These are phyloP conservation scores for Imbricaverruca yamaguchii DNA, from an alignment of 2,888 invertebrate genomes.

Conservation along the genomic window DNA sequence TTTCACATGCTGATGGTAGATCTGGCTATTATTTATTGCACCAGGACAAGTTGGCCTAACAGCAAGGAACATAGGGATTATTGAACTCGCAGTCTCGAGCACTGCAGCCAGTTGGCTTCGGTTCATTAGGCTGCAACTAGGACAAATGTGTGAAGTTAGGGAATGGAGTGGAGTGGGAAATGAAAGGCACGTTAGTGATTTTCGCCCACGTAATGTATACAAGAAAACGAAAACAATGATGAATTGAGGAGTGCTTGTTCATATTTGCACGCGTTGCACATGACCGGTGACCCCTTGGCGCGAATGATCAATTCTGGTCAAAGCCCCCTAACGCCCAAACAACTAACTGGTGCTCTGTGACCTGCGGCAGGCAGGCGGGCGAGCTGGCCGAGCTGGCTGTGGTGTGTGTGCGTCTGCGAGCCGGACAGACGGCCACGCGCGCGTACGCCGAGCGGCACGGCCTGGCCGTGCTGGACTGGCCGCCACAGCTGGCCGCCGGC, in stretches of 20 bases:
- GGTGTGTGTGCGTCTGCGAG: neutral
- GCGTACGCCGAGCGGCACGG: slow-evolving; percentile 6
- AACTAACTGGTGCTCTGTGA: neutral
- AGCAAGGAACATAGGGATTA: too few relatives aligned
- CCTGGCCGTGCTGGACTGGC: slow-evolving; percentile 3
- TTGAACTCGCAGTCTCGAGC: too few relatives aligned
- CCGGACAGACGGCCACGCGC: neutral
- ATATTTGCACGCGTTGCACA: neutral
- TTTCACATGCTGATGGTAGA: too few relatives aligned
- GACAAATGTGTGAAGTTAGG: too few relatives aligned
- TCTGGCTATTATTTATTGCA: too few relatives aligned
- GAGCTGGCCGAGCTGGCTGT: slow-evolving; percentile 3
- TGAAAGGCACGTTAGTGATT: too few relatives aligned
- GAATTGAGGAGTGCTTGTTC: neutral
- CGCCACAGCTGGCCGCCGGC: slow-evolving; percentile 31
- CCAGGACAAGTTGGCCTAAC: too few relatives aligned
- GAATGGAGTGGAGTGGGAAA: too few relatives aligned
- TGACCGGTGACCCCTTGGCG: neutral
- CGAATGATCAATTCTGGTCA: neutral
- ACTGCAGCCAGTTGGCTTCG: too few relatives aligned
- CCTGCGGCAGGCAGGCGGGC: neutral
- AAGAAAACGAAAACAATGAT: too few relatives aligned
- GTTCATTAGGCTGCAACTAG: too few relatives aligned
- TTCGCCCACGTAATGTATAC: too few relatives aligned
- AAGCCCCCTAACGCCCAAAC: neutral